Percentiles rank a stretch among this genome's conserved stretches.
These are phyloP conservation scores for Barbus barbus DNA, from an alignment of 2,113 vertebrate genomes.

Conservation along the genomic window DNA sequence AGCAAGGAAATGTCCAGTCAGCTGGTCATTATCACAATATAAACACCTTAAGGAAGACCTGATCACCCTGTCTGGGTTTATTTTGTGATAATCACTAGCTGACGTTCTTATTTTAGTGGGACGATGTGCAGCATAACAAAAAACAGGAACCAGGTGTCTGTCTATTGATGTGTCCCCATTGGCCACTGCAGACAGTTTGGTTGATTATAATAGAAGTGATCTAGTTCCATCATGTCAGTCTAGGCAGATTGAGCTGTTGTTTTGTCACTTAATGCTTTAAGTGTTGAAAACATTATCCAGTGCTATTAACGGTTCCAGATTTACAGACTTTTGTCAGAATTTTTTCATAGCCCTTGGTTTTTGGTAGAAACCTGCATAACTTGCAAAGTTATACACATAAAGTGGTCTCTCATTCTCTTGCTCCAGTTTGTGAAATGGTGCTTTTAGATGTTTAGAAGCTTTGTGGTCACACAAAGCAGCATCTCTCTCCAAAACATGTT, in stretches of 20 bases:
- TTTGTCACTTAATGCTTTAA: not conserved
- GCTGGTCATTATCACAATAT: not conserved
- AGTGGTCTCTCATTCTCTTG: not conserved
- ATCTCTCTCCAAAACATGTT: not conserved
- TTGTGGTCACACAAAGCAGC: conserved; percentile 1
- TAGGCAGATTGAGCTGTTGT: not conserved
- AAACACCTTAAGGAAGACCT: not conserved
- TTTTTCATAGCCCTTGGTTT: not conserved
- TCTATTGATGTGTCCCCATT: not conserved
- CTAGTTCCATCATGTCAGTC: not conserved
- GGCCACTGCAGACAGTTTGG: not conserved
- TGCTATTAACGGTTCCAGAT: not conserved
- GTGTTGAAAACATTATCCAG: not conserved
- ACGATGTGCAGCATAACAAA: not conserved
- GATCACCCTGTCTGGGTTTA: not conserved
- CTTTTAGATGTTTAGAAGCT: not conserved
- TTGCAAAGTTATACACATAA: not conserved
- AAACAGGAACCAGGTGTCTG: not conserved
- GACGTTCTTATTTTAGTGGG: not conserved
- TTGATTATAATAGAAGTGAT: not conserved
- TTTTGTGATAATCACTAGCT: not conserved
- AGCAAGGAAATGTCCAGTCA: not conserved
- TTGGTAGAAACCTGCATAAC: too few relatives aligned
- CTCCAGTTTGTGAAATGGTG: not conserved
- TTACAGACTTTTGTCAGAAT: not conserved